Evolutionary conservation across 2,888 invertebrate species (phyloP), one percentile per base, ranked within the genome.

Genomic region (Lasioglossum vierecki): DNA sequence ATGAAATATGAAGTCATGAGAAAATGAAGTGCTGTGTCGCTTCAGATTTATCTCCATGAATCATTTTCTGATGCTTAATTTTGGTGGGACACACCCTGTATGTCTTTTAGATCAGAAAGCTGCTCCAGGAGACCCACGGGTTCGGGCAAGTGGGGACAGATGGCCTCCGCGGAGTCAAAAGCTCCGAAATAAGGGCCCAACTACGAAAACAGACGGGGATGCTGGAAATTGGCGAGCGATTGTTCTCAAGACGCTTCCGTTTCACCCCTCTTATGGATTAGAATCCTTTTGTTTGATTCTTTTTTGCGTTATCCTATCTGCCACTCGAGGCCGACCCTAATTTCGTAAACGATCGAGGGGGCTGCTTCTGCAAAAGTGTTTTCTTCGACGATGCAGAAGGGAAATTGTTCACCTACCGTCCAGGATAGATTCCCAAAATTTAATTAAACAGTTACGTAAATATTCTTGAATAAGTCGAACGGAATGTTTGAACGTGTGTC

Each of bases 101-200:
- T 4, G 66, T 66, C 35, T 66, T 35, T 18, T 22, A 18, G 63
- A 30, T 30, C 35, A 35, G 8, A 2, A 1, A 30, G 30, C 30
- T 30, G 66, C 39, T 8, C 8, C 78, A 66, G 66, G 86, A 82
- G 86, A 82, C 68, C 80, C 77, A 78, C 78, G 70, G 85, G 85
- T 81, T 79, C 73, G 71, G 71, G 86, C 18, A 41, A 85, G 89
- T 85, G 88, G 80, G 87, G 91, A 90, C 94, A 94, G 94, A 94
- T 94, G 94, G 94, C 87, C 84, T 83, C 83, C 90, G 91, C 88
- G 86, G 91, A 94, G 94, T 94, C 93, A 94, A 94, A 93, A 94
- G 93, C 93, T 93, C 91, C 91, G 90, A 87, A 93, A 93, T 91
- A 92, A 92, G 91, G 91, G 91, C 89, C 91, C 90, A 81, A 88